Evolutionary conservation across 2,888 invertebrate genomes (phyloP), one percentile per base, ranked within the genome.

Genomic region (Stenchaetothrips biformis): DNA sequence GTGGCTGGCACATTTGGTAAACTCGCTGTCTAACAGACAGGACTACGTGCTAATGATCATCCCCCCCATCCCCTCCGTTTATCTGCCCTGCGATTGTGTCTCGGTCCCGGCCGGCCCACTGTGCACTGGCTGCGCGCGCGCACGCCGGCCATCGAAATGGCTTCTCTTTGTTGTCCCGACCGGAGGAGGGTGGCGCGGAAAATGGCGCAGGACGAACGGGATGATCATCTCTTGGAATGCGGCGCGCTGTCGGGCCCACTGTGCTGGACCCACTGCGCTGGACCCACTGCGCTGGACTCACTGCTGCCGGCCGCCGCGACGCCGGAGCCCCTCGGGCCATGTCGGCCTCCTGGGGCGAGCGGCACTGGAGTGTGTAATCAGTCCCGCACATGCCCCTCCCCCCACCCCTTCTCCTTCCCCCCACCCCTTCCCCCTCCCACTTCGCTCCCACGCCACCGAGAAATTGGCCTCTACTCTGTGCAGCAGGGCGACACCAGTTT

Each of bases 1-100:
- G 67, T 74, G 67, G 67, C 67, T 74, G 67, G 67, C 67, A 74
- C 67, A 74, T 74, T 74, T 74, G 25, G 67, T 74, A 74, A 74
- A 74, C 67, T 74, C 67, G 67, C 67, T 74, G 67, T 74, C 67
- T 74, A 74, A 74, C 67, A 74, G 67, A 74, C 67, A 74, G 67
- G 67, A 74, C 67, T 74, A 74, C 67, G 67, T 74, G 67, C 67
- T 74, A 74, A 74, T 74, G 67, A 74, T 74, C 67, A 74, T 74
- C 7, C 67, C 21, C 67, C 67, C 25, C 25, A 21, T 25, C 67
- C 67, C 53, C 53, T 67, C 67, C 67, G 37, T 37, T 37, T 37
- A 37, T 37, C 37, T 37, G 37, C 37, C 37, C 37, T 37, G 37
- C 37, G 37, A 37, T 37, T 37, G 37, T 37, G 37, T 37, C 37